These are phyloP conservation scores for Heteractis magnifica DNA, from an alignment of 92 coral and sea anemone genomes.

Conservation along the genomic window DNA sequence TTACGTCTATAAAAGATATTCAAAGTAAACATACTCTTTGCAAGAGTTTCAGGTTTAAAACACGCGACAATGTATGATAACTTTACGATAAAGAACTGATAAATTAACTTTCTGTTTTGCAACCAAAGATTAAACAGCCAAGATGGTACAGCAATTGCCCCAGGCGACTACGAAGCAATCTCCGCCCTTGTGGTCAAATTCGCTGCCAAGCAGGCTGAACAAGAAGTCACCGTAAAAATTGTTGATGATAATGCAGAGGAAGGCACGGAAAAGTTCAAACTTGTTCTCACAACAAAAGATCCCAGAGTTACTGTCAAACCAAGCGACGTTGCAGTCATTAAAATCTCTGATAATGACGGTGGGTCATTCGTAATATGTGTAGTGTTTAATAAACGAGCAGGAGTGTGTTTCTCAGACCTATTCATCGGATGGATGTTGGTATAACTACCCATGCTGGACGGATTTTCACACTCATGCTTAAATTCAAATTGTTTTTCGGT, in stretches of 20 bases:
- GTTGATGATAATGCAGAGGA: slow-evolving; percentile 23
- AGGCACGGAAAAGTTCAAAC: slow-evolving; percentile 25
- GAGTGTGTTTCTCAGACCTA: no score
- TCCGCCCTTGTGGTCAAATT: background rate
- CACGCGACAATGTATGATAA: no score
- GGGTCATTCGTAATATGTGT: background rate
- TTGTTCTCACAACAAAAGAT: slow-evolving; percentile 10
- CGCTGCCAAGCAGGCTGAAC: background rate
- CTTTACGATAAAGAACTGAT: no score
- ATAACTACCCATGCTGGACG: no score
- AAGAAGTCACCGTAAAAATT: slow-evolving; percentile 10
- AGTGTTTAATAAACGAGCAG: no score
- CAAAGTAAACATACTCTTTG: no score
- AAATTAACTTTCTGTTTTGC: background rate
- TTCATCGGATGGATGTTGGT: no score
- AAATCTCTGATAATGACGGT: slow-evolving; percentile 24
- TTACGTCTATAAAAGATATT: no score
- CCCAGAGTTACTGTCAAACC: slow-evolving; percentile 5
- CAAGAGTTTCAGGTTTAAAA: no score
- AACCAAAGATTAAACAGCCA: background rate
- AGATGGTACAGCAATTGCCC: slow-evolving; percentile 15
- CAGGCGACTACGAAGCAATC: slow-evolving; percentile 18
- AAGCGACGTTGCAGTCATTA: background rate
- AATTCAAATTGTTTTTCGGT: no score
- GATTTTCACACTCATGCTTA: no score